Evolutionary conservation across 2,797 vertebrate genomes (phyloP).

Genomic region (Falco naumanni): DNA sequence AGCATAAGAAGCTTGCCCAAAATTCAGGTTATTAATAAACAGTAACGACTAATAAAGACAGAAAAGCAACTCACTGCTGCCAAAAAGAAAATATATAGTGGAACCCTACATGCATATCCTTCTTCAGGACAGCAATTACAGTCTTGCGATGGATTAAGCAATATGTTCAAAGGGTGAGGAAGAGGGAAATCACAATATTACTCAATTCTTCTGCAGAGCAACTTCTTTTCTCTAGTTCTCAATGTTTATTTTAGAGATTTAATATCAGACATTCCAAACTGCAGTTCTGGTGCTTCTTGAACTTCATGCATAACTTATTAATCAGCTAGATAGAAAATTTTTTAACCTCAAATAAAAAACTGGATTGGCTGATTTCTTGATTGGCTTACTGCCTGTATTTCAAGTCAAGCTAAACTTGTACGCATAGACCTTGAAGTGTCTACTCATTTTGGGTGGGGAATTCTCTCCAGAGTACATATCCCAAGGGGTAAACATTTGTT

Average conservation of each 20-base stretch:
- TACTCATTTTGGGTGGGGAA: slow-evolving; percentile 46
- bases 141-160: neutral
- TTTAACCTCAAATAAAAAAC: neutral
- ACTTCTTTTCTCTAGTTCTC: slow-evolving; percentile 24
- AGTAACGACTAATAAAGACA: neutral
- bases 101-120: neutral
- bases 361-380: neutral
- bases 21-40: neutral
- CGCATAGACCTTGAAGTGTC: slow-evolving; percentile 17
- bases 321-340: neutral
- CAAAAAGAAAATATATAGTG: neutral
- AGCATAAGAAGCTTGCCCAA: neutral
- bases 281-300: neutral
- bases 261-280: slow-evolving; percentile 33
- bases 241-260: slow-evolving; percentile 58
- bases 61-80: neutral
- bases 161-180: neutral
- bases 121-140: neutral
- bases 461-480: slow-evolving; percentile 52
- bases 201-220: neutral
- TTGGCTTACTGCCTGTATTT: slow-evolving; percentile 34
- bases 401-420: neutral
- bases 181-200: slow-evolving; percentile 16
- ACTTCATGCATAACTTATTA: slow-evolving; percentile 27
- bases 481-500: slow-evolving; percentile 68